Percentiles rank a stretch among this genome's conserved stretches.
These are phyloP conservation scores for Echinometra lucunter DNA, from an alignment of 53 echinoderm and acorn worm species.

Conservation along the genomic window DNA sequence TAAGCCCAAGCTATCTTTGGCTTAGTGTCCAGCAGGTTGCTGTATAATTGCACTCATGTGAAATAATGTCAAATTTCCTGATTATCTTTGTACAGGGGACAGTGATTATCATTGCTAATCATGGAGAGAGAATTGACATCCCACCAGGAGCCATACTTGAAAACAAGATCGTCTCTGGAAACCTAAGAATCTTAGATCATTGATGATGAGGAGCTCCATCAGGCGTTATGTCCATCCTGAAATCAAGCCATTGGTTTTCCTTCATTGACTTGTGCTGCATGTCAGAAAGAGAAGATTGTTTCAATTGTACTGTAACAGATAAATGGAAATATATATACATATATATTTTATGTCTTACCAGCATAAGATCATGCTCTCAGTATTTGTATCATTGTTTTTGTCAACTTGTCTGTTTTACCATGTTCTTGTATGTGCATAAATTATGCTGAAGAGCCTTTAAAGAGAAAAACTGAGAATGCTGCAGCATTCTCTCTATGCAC, in stretches of 20 bases:
- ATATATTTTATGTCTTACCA: neutral
- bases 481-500: neutral
- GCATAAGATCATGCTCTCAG: neutral
- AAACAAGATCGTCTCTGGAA: conserved; percentile 97
- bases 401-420: neutral
- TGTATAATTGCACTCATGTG: neutral
- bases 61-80: neutral
- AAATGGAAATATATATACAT: neutral
- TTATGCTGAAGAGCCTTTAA: neutral
- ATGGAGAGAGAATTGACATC: conserved; percentile 96
- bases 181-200: conserved; percentile 93
- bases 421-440: neutral
- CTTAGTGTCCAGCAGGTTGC: no score
- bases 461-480: neutral
- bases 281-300: neutral
- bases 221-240: neutral
- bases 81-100: conserved; percentile 78
- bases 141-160: conserved; percentile 95
- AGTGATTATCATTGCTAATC: conserved; percentile 98
- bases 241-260: neutral
- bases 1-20: no score
- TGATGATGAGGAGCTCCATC: conserved; percentile 31
- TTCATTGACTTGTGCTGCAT: neutral
- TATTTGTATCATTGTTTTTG: neutral
- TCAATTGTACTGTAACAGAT: neutral